These are phyloP conservation scores for Apodemia zela DNA, from an alignment of 2,888 invertebrate genomes.

Conservation along the genomic window DNA sequence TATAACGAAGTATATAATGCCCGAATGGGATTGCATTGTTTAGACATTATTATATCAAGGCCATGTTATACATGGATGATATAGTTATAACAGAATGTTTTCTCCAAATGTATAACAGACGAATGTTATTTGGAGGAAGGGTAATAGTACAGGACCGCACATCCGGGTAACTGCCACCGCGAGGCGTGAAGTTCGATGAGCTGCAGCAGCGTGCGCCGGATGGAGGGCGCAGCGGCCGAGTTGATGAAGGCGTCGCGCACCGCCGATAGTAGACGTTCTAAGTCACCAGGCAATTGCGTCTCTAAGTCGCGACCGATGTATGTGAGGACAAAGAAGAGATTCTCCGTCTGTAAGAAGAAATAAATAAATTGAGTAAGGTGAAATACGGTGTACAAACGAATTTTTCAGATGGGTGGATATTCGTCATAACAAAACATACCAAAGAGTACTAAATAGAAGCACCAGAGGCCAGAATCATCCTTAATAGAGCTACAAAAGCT, in stretches of 20 bases:
- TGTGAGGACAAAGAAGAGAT: constrained; percentile 92
- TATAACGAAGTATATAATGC: background rate
- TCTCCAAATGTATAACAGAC: background rate
- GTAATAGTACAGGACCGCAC: constrained; percentile 94
- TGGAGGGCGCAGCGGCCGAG: constrained; percentile 86
- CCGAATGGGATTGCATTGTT: background rate
- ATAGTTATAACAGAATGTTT: background rate
- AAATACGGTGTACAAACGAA: too few species aligned
- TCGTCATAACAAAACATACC: too few species aligned
- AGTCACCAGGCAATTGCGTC: constrained; percentile 87
- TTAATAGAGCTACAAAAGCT: too few species aligned
- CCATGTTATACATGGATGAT: background rate
- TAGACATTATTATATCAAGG: background rate
- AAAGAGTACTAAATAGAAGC: too few species aligned
- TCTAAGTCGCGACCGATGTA: constrained; percentile 94
- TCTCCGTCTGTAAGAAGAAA: constrained; percentile 85
- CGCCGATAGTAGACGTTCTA: constrained; percentile 88
- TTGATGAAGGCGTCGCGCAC: constrained; percentile 93
- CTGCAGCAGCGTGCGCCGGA: constrained; percentile 91
- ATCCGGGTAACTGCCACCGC: constrained; percentile 94
- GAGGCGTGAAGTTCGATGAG: constrained; percentile 94
- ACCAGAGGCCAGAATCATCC: too few species aligned
- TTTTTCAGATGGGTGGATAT: too few species aligned
- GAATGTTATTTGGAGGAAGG: constrained; percentile 78
- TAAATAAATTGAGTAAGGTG: background rate